These are phyloP conservation scores for Ceratina japonica DNA, from an alignment of 1,140 invertebrate genomes.

Conservation along the genomic window DNA sequence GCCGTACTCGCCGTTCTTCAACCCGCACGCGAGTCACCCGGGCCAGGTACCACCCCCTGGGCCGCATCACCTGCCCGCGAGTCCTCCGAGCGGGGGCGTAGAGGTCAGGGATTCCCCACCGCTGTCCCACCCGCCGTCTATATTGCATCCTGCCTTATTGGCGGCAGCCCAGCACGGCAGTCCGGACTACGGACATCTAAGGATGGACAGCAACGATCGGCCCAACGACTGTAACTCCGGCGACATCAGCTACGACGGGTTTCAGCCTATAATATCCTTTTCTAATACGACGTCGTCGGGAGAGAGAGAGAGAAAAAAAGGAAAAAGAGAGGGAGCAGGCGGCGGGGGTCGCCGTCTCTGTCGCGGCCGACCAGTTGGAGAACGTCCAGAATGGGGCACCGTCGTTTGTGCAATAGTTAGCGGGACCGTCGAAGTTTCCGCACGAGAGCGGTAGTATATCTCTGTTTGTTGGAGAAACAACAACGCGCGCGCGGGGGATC, in stretches of 20 bases:
- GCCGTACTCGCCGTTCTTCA: constrained; percentile 92
- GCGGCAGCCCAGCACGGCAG: constrained; percentile 89
- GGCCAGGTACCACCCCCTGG: constrained; percentile 78
- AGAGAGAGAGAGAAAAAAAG: neutral
- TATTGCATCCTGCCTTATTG: constrained; percentile 88
- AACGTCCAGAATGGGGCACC: constrained; percentile 29
- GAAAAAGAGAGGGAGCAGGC: neutral
- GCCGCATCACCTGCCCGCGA: constrained; percentile 80
- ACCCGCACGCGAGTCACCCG: constrained; percentile 80
- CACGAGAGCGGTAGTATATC: neutral
- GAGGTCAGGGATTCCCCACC: constrained; percentile 88
- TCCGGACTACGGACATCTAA: constrained; percentile 86
- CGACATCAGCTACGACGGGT: constrained; percentile 92
- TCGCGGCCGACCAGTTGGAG: constrained; percentile 18
- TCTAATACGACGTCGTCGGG: constrained; percentile 68
- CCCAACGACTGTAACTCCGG: constrained; percentile 93
- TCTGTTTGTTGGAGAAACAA: neutral
- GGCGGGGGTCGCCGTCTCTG: neutral
- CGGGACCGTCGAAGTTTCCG: constrained; percentile 14
- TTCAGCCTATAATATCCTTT: constrained; percentile 97
- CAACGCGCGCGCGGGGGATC: neutral
- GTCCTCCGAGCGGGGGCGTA: constrained; percentile 82
- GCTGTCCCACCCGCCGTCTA: constrained; percentile 88
- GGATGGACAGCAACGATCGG: constrained; percentile 90
- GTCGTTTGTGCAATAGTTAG: neutral